phyloP scores from a whole-genome alignment of 2,113 vertebrate species.

The Phaetusa simplex region DNA sequence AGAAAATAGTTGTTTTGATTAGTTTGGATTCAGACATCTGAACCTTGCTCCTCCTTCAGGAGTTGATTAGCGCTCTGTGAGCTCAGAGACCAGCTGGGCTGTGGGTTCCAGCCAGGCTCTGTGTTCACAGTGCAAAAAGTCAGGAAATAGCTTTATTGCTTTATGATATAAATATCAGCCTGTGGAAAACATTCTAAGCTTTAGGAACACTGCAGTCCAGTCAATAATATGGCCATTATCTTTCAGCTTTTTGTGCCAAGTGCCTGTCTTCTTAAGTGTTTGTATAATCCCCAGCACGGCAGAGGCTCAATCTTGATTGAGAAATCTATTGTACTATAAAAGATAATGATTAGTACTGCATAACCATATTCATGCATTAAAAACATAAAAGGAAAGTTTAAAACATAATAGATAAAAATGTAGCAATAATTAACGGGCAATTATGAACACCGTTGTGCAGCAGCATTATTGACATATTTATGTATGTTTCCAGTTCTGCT shows the following conservation, averaged over 20 bases:
- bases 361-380: neutral
- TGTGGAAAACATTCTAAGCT: neutral
- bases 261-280: neutral
- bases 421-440: neutral
- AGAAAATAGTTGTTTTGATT: conserved; percentile 46
- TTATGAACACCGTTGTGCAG: neutral
- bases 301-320: neutral
- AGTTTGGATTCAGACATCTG: conserved; percentile 37
- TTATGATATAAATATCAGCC: conserved; percentile 37
- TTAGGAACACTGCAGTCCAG: conserved; percentile 20
- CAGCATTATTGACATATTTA: neutral
- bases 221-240: conserved; percentile 45
- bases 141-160: conserved; percentile 52
- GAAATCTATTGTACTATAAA: neutral
- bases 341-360: neutral
- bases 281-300: neutral
- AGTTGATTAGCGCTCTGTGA: neutral
- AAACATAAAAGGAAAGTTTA: neutral
- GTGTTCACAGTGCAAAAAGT: conserved; percentile 1
- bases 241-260: neutral
- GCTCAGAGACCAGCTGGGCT: conserved; percentile 41
- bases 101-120: conserved; percentile 9
- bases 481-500: neutral
- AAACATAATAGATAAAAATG: neutral
- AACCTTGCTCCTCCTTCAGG: conserved; percentile 43